Percentiles rank a stretch among this genome's conserved stretches.
These are phyloP conservation scores for Notarius quadriscutis DNA, from an alignment of 2,113 vertebrate species.

Conservation along the genomic window DNA sequence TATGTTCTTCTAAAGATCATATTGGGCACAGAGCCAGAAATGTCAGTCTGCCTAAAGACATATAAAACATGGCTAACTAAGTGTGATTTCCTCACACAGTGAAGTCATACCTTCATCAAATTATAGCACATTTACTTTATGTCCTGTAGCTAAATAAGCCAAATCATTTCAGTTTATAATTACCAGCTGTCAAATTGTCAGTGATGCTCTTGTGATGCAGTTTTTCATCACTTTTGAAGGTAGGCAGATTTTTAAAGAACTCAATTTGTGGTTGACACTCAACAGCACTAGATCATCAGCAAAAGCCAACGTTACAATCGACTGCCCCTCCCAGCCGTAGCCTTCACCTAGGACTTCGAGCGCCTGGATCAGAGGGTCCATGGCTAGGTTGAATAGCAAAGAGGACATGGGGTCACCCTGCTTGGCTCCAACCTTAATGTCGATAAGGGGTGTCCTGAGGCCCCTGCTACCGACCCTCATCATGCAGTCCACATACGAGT, in stretches of 20 bases:
- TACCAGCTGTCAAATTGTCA: not conserved
- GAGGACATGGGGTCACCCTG: too few species aligned
- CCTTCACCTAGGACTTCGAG: too few species aligned
- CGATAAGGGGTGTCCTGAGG: too few species aligned
- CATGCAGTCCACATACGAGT: too few species aligned
- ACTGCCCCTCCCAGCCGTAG: too few species aligned
- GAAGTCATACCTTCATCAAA: not conserved
- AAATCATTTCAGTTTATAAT: not conserved
- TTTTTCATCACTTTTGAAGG: not conserved
- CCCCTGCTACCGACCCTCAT: too few species aligned
- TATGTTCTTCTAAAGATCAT: not conserved
- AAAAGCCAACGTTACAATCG: too few species aligned
- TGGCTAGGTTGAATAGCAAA: too few species aligned
- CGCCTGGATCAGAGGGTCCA: too few species aligned
- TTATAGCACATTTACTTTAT: not conserved
- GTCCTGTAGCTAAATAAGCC: not conserved
- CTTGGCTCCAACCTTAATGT: too few species aligned
- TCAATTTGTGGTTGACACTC: not conserved
- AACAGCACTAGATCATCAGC: too few species aligned
- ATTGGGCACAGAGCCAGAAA: not conserved
- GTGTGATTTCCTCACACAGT: not conserved
- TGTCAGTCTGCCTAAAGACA: not conserved
- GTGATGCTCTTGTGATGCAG: not conserved
- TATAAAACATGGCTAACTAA: not conserved
- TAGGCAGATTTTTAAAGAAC: not conserved